Percentiles rank a stretch among this genome's conserved stretches.
phyloP scores from a whole-genome alignment of 2,797 vertebrate species.

The Acanthurus lineatus region DNA sequence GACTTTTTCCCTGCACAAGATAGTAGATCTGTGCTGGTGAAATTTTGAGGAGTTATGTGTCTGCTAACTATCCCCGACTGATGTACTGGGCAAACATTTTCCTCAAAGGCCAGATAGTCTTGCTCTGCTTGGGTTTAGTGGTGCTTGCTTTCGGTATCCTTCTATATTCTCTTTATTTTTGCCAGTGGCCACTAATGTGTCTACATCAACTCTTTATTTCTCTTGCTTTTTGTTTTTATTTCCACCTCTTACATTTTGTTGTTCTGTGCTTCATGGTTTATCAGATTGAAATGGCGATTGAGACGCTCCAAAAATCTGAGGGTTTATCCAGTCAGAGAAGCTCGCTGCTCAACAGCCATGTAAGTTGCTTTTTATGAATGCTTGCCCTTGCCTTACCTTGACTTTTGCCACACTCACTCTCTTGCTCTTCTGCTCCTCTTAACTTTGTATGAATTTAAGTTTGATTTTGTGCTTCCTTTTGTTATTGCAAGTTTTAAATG shows the following conservation, averaged over 20 bases:
- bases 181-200: slow-evolving; percentile 62
- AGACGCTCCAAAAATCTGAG: slow-evolving; percentile 99
- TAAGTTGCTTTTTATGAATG: slow-evolving; percentile 89
- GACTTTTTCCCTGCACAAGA: background rate
- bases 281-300: slow-evolving; percentile 99
- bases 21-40: slow-evolving; percentile 11
- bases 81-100: slow-evolving; percentile 9
- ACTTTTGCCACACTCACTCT: slow-evolving; percentile 51
- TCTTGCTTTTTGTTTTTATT: slow-evolving; percentile 78
- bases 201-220: slow-evolving; percentile 83
- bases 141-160: slow-evolving; percentile 80
- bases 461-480: slow-evolving; percentile 50
- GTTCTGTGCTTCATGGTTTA: slow-evolving; percentile 88
- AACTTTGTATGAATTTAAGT: slow-evolving; percentile 39
- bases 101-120: slow-evolving; percentile 16
- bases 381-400: slow-evolving; percentile 54
- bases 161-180: slow-evolving; percentile 66
- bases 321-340: slow-evolving; percentile 99
- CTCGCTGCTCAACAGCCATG: slow-evolving; percentile 99
- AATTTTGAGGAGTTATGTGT: slow-evolving; percentile 9
- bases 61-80: background rate
- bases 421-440: slow-evolving; percentile 49
- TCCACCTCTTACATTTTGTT: slow-evolving; percentile 89
- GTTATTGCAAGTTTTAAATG: slow-evolving; percentile 39
- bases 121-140: slow-evolving; percentile 78